Evolutionary conservation across 2,113 vertebrate species (phyloP), one percentile per base, ranked within the genome.

Genomic region (Psittacula cyanocephala): DNA sequence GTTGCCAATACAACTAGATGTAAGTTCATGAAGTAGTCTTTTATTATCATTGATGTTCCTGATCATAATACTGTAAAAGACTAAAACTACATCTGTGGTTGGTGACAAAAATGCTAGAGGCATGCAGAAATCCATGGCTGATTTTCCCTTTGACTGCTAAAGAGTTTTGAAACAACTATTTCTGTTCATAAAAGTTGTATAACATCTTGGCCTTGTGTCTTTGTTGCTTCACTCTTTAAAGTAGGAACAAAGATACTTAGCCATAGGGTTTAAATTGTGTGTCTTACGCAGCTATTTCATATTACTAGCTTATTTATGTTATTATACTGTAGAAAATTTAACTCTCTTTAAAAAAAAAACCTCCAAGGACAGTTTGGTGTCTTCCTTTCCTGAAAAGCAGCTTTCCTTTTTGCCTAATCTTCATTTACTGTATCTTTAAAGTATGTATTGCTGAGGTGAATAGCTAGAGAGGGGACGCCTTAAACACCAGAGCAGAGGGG

Each of bases 1-100:
- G 27, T 43, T 8, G 6, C 76, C 19, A 5, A 3, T 16, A 5
- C 0, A 4, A 7, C 10, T 22, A 33, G 11, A 11, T 16, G 1
- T 10, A 31, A 24, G 14, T 46, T 7, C 1, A 9, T 8, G 35
- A 19, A 39, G 11, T 3, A n/a, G 37, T 17, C 22, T 76, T 69
- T 5, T 41, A 9, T 6, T 67, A 15, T 13, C 29, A 3, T 19
- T 29, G 44, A 11, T 35, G 7, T n/a, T 63, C 23, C 23, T 50
- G 50, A 10, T 57, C 19, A 57, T 11, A 33, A 17, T 17, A 3
- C 8, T 33, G 25, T 33, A 55, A 87, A 64, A 29, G 27, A 18
- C 17, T 89, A 46, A 50, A 70, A 63, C 10, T 5, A 62, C 44
- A 25, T 20, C 70, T 18, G 4, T 9, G 3, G 4, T 27, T 81